phyloP scores from a whole-genome alignment of 1,140 invertebrate genomes.

The Lanistes nyassanus region DNA sequence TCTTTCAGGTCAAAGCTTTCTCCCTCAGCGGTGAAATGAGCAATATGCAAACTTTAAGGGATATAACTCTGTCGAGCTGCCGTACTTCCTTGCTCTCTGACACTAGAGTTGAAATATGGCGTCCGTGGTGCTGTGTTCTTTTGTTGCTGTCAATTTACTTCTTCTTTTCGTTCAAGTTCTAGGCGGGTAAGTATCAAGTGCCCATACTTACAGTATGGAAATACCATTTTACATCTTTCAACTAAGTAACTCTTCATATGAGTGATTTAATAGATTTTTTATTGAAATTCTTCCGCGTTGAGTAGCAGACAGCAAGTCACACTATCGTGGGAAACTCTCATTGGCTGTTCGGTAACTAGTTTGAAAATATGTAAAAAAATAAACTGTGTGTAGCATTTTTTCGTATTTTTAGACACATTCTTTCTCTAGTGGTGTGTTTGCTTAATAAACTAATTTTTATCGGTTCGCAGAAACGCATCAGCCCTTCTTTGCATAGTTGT shows the following conservation, averaged over 20 bases:
- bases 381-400: too few species aligned
- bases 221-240: not conserved
- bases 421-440: too few species aligned
- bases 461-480: too few species aligned
- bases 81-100: constrained; percentile 1
- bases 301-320: constrained; percentile 2
- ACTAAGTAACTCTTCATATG: constrained; percentile 15
- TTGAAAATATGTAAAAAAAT: not conserved
- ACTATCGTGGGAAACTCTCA: constrained; percentile 25
- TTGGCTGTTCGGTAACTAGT: constrained; percentile 10
- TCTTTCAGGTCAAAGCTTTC: too few species aligned
- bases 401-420: too few species aligned
- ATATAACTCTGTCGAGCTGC: not conserved
- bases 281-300: constrained; percentile 7
- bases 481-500: too few species aligned
- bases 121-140: constrained; percentile 37
- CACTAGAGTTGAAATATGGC: constrained; percentile 53
- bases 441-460: too few species aligned
- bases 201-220: not conserved
- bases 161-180: constrained; percentile 50
- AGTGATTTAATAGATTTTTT: not conserved
- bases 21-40: too few species aligned
- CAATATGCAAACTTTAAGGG: too few species aligned
- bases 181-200: constrained; percentile 45
- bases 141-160: constrained; percentile 41